phyloP scores from a whole-genome alignment of 1,140 invertebrate species.

The Octopus bimaculoides region DNA sequence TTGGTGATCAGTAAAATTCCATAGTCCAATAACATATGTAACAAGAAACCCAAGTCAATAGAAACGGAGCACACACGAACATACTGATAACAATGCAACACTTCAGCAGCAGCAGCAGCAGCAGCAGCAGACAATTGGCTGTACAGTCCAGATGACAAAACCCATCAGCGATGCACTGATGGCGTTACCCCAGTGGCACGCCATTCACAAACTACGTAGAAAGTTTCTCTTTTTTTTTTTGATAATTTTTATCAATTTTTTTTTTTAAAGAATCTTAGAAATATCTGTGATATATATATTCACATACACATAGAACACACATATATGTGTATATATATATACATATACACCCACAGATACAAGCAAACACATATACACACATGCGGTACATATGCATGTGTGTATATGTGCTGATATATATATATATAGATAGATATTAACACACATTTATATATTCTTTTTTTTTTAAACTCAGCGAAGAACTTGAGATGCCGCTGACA shows the following conservation, averaged over 20 bases:
- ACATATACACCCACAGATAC: too few relatives aligned
- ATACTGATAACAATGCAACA: constrained; percentile 7
- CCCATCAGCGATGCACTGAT: not conserved
- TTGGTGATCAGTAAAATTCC: constrained; percentile 8
- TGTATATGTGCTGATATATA: too few relatives aligned
- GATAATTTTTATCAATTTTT: not conserved
- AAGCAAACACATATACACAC: too few relatives aligned
- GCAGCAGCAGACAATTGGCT: not conserved
- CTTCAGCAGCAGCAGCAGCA: not conserved
- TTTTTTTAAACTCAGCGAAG: not conserved
- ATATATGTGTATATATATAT: too few relatives aligned
- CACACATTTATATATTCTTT: not conserved
- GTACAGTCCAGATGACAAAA: constrained; percentile 8
- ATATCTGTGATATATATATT: too few relatives aligned
- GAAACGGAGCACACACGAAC: constrained; percentile 10
- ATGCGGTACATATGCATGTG: too few relatives aligned
- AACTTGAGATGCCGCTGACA: constrained; percentile 14
- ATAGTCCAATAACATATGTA: constrained; percentile 8
- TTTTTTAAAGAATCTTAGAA: not conserved
- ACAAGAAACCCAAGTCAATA: constrained; percentile 12
- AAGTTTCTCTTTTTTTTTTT: not conserved
- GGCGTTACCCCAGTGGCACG: constrained; percentile 13
- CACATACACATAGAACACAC: too few relatives aligned
- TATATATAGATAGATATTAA: too few relatives aligned
- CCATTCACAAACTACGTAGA: constrained; percentile 10